Percentiles rank a stretch among this genome's conserved stretches.
Evolutionary conservation across 1,140 invertebrate genomes (phyloP).

Genomic region (Whitmania pigra): DNA sequence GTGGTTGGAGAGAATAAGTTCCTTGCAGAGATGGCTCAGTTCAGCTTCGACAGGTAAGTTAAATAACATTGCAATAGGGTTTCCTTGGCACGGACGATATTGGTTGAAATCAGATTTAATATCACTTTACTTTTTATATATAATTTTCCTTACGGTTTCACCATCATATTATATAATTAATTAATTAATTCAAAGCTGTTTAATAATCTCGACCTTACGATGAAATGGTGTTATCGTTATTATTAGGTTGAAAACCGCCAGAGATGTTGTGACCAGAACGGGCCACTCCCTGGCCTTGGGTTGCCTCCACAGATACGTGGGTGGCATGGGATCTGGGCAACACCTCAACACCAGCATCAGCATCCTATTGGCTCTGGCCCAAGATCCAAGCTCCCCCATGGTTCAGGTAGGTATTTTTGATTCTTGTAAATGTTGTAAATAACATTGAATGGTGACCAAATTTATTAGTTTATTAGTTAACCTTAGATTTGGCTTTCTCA

Average conservation of each 20-base stretch:
- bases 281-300: slow-evolving; percentile 85
- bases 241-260: slow-evolving; percentile 59
- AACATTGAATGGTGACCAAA: background rate
- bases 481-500: no score
- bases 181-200: no score
- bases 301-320: slow-evolving; percentile 75
- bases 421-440: background rate
- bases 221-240: background rate
- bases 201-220: no score
- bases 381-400: slow-evolving; percentile 74
- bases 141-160: no score
- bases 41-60: slow-evolving; percentile 63
- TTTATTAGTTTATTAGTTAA: no score
- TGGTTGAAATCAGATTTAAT: no score
- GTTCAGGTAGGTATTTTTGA: slow-evolving; percentile 57
- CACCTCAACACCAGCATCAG: slow-evolving; percentile 84
- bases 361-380: slow-evolving; percentile 79
- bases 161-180: no score
- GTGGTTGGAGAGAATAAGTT: slow-evolving; percentile 56
- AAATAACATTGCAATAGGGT: no score
- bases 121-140: no score
- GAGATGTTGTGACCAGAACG: slow-evolving; percentile 74
- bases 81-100: no score
- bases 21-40: slow-evolving; percentile 77
- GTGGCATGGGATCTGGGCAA: slow-evolving; percentile 75